A percentile compares a stretch with the other conserved stretches of the same genome.
phyloP scores from a whole-genome alignment of 2,888 invertebrate genomes.

The Caenorhabditis afra region DNA sequence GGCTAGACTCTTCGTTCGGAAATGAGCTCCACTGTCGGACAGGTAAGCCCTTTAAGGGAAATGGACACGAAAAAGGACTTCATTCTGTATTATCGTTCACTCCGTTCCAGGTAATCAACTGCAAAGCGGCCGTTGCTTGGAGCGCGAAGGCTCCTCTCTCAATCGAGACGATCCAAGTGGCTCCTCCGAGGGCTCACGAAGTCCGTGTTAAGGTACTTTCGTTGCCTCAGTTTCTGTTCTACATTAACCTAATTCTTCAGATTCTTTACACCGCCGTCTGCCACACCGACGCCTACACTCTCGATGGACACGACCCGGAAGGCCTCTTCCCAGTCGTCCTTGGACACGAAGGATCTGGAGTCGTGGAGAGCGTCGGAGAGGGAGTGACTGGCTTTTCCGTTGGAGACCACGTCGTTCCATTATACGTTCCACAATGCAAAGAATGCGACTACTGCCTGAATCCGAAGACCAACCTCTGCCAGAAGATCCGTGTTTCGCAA shows the following conservation, averaged over 20 bases:
- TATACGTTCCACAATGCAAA: slow-evolving; percentile 96
- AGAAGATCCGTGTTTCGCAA: slow-evolving; percentile 86
- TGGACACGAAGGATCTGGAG: slow-evolving; percentile 94
- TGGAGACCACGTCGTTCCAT: slow-evolving; percentile 95
- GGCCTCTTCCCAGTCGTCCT: slow-evolving; percentile 93
- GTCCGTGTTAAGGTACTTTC: slow-evolving; percentile 83
- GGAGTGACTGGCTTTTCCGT: slow-evolving; percentile 90
- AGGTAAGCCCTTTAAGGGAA: slow-evolving; percentile 44
- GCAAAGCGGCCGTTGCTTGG: slow-evolving; percentile 97
- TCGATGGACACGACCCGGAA: slow-evolving; percentile 89
- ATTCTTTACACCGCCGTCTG: slow-evolving; percentile 90
- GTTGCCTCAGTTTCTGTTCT: neutral
- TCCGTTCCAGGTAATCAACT: slow-evolving; percentile 86
- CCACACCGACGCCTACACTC: slow-evolving; percentile 90
- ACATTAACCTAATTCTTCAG: slow-evolving; percentile 84
- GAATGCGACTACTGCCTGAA: slow-evolving; percentile 96
- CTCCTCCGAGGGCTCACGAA: slow-evolving; percentile 94
- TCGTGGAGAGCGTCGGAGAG: slow-evolving; percentile 96
- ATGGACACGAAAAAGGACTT: too few relatives aligned
- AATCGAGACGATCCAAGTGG: slow-evolving; percentile 94
- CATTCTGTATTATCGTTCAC: neutral
- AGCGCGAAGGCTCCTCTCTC: slow-evolving; percentile 90
- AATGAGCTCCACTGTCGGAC: slow-evolving; percentile 61
- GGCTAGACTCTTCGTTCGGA: neutral
- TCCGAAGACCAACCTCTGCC: slow-evolving; percentile 96